Evolutionary conservation across 2,113 vertebrate genomes (phyloP).

Genomic region (Beaufortia kweichowensis): DNA sequence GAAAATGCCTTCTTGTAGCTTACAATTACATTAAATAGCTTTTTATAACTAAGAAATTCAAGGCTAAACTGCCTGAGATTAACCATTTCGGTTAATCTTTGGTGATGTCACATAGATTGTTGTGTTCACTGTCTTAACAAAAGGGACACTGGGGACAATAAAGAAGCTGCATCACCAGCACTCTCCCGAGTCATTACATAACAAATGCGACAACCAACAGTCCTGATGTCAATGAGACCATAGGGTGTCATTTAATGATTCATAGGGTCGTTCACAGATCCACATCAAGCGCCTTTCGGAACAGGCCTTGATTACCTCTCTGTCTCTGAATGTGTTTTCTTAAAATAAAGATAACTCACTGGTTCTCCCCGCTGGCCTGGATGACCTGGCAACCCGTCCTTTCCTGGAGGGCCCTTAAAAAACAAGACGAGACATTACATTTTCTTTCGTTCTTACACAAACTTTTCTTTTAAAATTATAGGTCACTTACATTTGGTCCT

Average conservation of each 20-base stretch:
- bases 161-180: no score
- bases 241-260: constrained; percentile 10
- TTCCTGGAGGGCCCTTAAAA: constrained; percentile 81
- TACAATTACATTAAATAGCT: background rate
- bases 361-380: constrained; percentile 88
- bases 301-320: background rate
- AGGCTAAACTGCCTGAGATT: no score
- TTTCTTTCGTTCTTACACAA: background rate
- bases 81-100: no score
- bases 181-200: background rate
- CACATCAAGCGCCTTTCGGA: background rate
- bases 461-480: background rate
- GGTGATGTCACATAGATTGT: no score
- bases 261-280: background rate
- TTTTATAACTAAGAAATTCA: no score
- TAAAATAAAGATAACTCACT: constrained; percentile 68
- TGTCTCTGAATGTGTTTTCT: background rate
- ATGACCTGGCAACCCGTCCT: constrained; percentile 86
- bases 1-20: background rate
- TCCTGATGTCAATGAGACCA: background rate
- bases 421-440: constrained; percentile 20
- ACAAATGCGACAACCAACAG: background rate
- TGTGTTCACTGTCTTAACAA: no score
- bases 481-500: constrained; percentile 83
- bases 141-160: no score